Evolutionary conservation across 2,888 invertebrate species (phyloP).

Genomic region (Amiota mariae): DNA sequence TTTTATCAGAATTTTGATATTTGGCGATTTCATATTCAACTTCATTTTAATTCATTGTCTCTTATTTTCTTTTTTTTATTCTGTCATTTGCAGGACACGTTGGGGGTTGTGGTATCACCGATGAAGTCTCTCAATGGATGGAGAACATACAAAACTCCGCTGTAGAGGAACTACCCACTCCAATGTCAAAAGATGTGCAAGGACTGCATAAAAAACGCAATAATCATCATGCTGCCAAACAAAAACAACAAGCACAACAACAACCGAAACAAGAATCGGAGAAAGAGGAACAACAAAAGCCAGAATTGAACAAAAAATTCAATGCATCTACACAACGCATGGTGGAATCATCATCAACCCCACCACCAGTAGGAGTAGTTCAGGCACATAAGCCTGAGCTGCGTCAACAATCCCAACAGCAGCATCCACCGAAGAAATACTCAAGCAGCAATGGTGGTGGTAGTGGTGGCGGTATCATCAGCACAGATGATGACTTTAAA

Average conservation of each 20-base stretch:
- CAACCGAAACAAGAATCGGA: constrained; percentile 43
- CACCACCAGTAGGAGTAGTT: constrained; percentile 36
- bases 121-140: constrained; percentile 94
- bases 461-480: constrained; percentile 6
- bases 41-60: constrained; percentile 26
- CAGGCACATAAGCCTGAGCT: constrained; percentile 26
- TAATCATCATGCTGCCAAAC: constrained; percentile 42
- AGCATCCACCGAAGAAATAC: constrained; percentile 71
- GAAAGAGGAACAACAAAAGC: constrained; percentile 28
- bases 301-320: constrained; percentile 53
- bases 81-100: constrained; percentile 79
- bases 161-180: constrained; percentile 75
- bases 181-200: constrained; percentile 69
- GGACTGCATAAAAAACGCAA: constrained; percentile 56
- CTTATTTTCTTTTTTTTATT: constrained; percentile 18
- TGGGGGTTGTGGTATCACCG: constrained; percentile 90
- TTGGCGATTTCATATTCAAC: constrained; percentile 31
- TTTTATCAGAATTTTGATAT: constrained; percentile 37
- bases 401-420: constrained; percentile 43
- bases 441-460: constrained; percentile 52
- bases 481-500: constrained; percentile 71
- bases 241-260: constrained; percentile 39
- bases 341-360: background rate
- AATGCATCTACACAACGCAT: constrained; percentile 31
- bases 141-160: constrained; percentile 88